Evolutionary conservation across 1,140 invertebrate genomes (phyloP).

Genomic region (Pteromalus puparum): DNA sequence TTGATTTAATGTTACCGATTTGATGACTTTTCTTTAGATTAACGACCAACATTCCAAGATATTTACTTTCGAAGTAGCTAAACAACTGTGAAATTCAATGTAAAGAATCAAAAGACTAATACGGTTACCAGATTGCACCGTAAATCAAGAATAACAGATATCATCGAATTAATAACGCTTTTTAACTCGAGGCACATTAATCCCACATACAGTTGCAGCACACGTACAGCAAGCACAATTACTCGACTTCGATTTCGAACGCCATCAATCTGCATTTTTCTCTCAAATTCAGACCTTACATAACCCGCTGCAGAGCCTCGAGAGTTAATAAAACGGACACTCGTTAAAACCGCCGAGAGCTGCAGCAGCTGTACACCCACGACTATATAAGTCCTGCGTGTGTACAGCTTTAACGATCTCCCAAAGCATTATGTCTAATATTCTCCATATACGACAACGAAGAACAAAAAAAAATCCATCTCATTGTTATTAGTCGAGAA

Average conservation of each 20-base stretch:
- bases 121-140: no score
- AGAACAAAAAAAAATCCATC: neutral
- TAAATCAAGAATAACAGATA: neutral
- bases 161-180: neutral
- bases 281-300: neutral
- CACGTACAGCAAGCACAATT: neutral
- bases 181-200: no score
- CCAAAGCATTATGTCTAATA: no score
- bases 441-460: no score
- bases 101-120: neutral
- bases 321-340: slow-evolving; percentile 2
- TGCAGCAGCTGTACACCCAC: neutral
- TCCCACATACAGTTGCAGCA: neutral
- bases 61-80: no score
- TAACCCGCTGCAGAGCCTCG: neutral
- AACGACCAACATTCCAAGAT: neutral
- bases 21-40: neutral
- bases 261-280: neutral
- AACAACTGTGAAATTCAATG: neutral
- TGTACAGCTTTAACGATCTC: no score
- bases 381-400: neutral
- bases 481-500: slow-evolving; percentile 28
- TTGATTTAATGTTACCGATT: neutral
- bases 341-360: neutral
- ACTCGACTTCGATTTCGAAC: neutral